Conservation (phyloP, 1,140 invertebrate species). For the Neocloeon triangulifer region DNA sequence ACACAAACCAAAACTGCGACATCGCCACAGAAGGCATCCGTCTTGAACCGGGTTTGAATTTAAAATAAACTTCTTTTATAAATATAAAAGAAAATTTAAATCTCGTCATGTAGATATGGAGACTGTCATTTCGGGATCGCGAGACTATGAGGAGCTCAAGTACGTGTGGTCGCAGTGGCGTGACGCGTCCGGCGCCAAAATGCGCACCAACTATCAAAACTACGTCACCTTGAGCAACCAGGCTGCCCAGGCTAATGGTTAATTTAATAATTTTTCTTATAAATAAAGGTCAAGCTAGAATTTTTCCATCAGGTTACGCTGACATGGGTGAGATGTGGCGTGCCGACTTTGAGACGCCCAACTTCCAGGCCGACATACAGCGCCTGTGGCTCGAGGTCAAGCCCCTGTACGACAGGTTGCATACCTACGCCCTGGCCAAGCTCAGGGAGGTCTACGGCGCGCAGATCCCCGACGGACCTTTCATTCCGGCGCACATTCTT, state of each 20-base stretch:
- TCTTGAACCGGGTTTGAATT: conserved; percentile 12
- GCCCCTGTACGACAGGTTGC: conserved; percentile 35
- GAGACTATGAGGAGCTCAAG: conserved; percentile 23
- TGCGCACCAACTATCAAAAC: conserved; percentile 29
- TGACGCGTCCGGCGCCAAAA: conserved; percentile 27
- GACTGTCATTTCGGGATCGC: conserved; percentile 14
- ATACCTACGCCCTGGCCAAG: conserved; percentile 32
- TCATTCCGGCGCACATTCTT: conserved; percentile 18
- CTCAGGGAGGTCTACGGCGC: conserved; percentile 23
- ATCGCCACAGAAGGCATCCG: conserved; percentile 12
- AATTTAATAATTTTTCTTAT: neutral
- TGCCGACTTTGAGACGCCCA: conserved; percentile 15
- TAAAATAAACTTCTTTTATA: neutral
- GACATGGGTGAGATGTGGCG: conserved; percentile 18
- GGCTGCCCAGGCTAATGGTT: conserved; percentile 27
- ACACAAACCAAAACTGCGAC: conserved; percentile 13
- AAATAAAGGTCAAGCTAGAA: no score
- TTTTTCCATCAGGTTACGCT: neutral
- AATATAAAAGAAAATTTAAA: neutral
- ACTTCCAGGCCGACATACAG: conserved; percentile 20
- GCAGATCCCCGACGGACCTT: conserved; percentile 14
- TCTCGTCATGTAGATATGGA: conserved; percentile 15
- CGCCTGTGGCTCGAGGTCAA: conserved; percentile 24
- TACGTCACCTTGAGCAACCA: conserved; percentile 35
- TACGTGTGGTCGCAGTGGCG: conserved; percentile 38